Base-by-base conservation (phyloP, 35 echinoderm and acorn worm species). In the Stichopus chloronotus region DNA sequence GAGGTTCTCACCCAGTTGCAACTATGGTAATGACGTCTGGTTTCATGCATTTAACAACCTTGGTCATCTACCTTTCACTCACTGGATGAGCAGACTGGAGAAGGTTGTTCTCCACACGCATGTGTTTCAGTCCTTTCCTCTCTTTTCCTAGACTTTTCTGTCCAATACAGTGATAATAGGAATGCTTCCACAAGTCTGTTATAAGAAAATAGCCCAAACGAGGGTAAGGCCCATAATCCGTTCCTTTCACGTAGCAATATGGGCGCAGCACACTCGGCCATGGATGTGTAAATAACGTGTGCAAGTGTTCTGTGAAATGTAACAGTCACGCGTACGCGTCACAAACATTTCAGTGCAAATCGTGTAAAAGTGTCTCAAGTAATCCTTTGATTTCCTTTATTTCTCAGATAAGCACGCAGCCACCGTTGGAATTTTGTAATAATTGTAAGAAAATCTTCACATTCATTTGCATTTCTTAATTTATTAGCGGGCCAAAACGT, bases 1-100 rank as follows among this genome's bases (percentile, higher is more conserved):
- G 12, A 80, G 78, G 52, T 80, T 80, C 43, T 80, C 23, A 12
- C 78, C 78, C 19, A 80, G 78, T 80, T 24, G 78, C 78, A 11
- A 43, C 52, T 6, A 80, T 12, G 23, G 78, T 43, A 0, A 80
- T 80, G 25, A 2, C 43, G 24, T 30, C 78, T 25, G 78, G 6
- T 43, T 5, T 23, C 78, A 80, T 80, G 52, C 43, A 30, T 4
- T 80, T 43, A 43, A 43, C 30, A 43, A 43, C 30, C 30, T 43
- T 43, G 30, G 30, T 8, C 5, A 43, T 0, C 19, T 25, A 56
- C 52, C 43, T 80, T 80, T 4, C 24, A 30, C 52, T 80, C 5
- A 25, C 5, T 43, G 12, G n/a, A 11, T 24, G 23, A 25, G 43
- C 78, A 30, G 23, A 24, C 52, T 80, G 23, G 5, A 80, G 78